phyloP scores from a whole-genome alignment of 2,888 invertebrate genomes.

The Drosophila tanythrix region DNA sequence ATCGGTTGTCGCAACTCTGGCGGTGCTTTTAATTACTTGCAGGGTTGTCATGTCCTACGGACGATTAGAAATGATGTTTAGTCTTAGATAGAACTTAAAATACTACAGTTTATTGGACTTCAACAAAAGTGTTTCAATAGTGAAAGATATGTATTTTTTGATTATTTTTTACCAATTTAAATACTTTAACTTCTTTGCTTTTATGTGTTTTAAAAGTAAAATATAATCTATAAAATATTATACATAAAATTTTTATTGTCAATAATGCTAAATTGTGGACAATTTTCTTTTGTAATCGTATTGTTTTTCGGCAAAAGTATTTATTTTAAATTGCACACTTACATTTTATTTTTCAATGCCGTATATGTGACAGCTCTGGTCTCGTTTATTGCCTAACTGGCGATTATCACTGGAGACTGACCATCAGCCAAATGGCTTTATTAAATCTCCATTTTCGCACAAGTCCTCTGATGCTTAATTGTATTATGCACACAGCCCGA shows the following conservation, averaged over 20 bases:
- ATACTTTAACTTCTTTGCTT: neutral
- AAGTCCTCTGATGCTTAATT: conserved; percentile 67
- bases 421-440: conserved; percentile 75
- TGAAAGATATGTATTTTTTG: fast-evolving
- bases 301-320: neutral
- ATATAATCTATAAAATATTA: neutral
- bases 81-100: neutral
- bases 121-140: neutral
- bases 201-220: neutral
- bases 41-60: conserved; percentile 38
- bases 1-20: conserved; percentile 23
- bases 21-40: conserved; percentile 30
- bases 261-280: neutral
- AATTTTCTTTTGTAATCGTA: neutral
- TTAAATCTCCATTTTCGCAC: conserved; percentile 76
- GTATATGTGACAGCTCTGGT: conserved; percentile 33
- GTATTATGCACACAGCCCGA: conserved; percentile 58
- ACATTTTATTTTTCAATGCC: neutral
- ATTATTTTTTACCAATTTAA: neutral
- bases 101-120: neutral
- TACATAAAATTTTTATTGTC: neutral
- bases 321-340: neutral
- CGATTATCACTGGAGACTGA: conserved; percentile 57
- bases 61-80: neutral
- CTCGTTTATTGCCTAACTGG: conserved; percentile 45